Conservation (phyloP, 2,113 vertebrate genomes). For the Galemys pyrenaicus region DNA sequence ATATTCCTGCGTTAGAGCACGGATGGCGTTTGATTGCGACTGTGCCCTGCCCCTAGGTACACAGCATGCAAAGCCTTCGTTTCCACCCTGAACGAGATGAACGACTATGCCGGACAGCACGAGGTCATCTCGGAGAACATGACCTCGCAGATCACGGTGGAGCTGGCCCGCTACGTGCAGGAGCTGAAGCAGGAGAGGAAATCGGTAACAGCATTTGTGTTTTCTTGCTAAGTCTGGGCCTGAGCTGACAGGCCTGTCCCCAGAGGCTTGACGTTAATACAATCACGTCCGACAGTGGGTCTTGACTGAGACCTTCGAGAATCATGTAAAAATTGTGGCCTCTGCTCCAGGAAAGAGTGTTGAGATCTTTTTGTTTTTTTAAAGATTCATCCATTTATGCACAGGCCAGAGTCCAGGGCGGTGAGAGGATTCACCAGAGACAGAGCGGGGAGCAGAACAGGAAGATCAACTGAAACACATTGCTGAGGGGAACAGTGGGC, state of each 20-base stretch:
- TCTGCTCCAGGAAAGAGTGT: neutral
- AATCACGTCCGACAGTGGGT: neutral
- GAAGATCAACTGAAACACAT: too few relatives aligned
- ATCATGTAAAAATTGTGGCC: fast-evolving
- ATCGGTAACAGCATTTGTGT: slow-evolving; percentile 85
- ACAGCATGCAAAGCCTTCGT: slow-evolving; percentile 94
- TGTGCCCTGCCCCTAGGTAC: slow-evolving; percentile 86
- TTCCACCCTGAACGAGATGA: slow-evolving; percentile 93
- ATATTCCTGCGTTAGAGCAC: neutral
- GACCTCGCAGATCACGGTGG: slow-evolving; percentile 92
- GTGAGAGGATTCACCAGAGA: too few relatives aligned
- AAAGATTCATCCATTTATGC: too few relatives aligned
- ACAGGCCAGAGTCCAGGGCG: too few relatives aligned
- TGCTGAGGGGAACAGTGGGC: too few relatives aligned
- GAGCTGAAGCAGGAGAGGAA: slow-evolving; percentile 97
- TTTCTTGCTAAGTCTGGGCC: neutral
- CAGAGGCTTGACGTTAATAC: too few relatives aligned
- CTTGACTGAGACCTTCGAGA: neutral
- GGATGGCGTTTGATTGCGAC: fast-evolving
- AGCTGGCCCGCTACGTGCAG: slow-evolving; percentile 92
- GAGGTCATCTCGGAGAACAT: slow-evolving; percentile 97
- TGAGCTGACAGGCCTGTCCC: neutral
- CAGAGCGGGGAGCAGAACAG: too few relatives aligned
- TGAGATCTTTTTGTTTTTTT: too few relatives aligned
- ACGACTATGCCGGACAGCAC: slow-evolving; percentile 97